Evolutionary conservation across 2,888 invertebrate genomes (phyloP), one percentile per base, ranked within the genome.

Genomic region (Thereva unica): DNA sequence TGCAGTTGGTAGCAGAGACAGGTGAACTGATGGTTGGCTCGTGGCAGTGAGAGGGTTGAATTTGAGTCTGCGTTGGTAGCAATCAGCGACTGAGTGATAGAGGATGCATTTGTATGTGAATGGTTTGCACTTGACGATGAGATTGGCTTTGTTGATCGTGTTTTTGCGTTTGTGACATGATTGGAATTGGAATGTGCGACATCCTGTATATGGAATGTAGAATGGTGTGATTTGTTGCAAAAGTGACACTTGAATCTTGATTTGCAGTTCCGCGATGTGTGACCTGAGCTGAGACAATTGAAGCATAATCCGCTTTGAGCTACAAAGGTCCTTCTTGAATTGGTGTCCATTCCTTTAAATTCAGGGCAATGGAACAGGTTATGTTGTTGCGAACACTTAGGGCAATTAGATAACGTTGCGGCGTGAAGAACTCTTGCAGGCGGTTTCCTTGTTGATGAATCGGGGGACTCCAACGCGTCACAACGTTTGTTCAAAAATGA

Each of bases 1-100:
- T 40, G 55, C 55, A 12, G 55, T 55, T 10, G 55, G 55, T 8
- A 55, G 41, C 40, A 55, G 23, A 5, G 52, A 23, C 52, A 52
- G 35, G 4, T 10, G 52, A 3, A 52, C 1, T 2, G 37, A 5
- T 2, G 5, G 4, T n/a, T 52, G 52, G 5, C 7, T n/a, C n/a
- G n/a, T n/a, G n/a, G n/a, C n/a, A 5, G 52, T 35, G 23, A 12
- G 23, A 5, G 35, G 10, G 42, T 3, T 55, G 7, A n/a, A 3
- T 40, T 12, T n/a, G 5, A 42, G 35, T 52, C 35, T 35, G 6
- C 40, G 23, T 23, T 23, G 23, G 23, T 23, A 23, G 23, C 23
- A 23, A 23, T 23, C 23, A 23, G 2, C 23, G 23, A 23, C 23
- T 23, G 23, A 2, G 23, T 23, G 23, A 23, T 23, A 2, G 23